Base-by-base conservation (phyloP, 2,113 vertebrate species). In the Scomber japonicus region DNA sequence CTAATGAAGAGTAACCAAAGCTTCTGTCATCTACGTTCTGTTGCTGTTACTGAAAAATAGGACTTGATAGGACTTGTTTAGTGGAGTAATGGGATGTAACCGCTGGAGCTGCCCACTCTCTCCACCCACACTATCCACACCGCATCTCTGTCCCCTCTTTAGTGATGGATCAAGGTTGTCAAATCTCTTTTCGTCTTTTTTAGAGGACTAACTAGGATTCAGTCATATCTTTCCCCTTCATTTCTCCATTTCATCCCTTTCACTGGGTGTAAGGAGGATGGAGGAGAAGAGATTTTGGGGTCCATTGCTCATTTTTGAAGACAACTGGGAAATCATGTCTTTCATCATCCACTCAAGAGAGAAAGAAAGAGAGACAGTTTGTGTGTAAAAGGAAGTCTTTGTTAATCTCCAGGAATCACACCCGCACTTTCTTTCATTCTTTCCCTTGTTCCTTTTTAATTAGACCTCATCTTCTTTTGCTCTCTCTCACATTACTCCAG, bases 1-100 rank as follows among this genome's bases (percentile, higher is more conserved):
- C 24, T 92, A 90, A 90, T 92, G 91, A 91, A 86, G 90, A 88
- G 81, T 79, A 85, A 82, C 81, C 81, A 62, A 62, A 72, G 74
- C 88, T 81, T 85, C 86, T 92, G 85, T 90, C 85, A 64, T 71
- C 11, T 53, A 65, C 24, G 61, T 60, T 84, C 80, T 84, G 81
- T 80, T 60, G 82, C 70, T 50, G 51, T 50, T 35, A 51, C 69
- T 80, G 87, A 75, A 79, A 90, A 88, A 89, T 83, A 61, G 35
- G 83, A 89, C 72, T 81, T 91, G 89, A 91, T 92, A 13, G 84
- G 74, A 80, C 71, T 88, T 92, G 85, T 93, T 93, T 90, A 79
- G 89, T 16, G 57, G 75, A 85, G 86, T 90, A 92, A 92, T 91
- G 86, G 81, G 83, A 88, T 85, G 87, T 86, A 88, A 89, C 88